phyloP scores from a whole-genome alignment of 1,140 invertebrate species.

The Lepidurus couesii region DNA sequence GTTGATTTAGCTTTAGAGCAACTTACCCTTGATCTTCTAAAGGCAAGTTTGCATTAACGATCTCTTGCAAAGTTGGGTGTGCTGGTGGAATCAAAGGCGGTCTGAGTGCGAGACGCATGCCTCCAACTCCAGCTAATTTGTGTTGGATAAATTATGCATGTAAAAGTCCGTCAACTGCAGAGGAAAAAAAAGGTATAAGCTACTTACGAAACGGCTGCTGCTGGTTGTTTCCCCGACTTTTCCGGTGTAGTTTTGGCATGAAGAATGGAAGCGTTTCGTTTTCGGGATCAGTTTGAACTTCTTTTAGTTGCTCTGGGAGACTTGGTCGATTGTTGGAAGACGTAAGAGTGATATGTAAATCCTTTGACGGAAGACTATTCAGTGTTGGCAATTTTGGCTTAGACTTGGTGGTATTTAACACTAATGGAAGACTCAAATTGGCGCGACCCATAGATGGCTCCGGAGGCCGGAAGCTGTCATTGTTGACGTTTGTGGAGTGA shows the following conservation, averaged over 20 bases:
- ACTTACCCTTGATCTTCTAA: conserved; percentile 20
- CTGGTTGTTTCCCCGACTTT: background rate
- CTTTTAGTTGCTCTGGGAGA: background rate
- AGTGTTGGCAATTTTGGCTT: conserved; percentile 10
- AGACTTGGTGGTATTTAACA: conserved; percentile 1
- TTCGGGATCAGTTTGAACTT: background rate
- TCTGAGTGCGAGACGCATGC: conserved; percentile 11
- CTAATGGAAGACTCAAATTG: conserved; percentile 29
- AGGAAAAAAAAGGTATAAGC: background rate
- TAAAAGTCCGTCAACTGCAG: background rate
- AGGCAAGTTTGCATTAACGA: background rate
- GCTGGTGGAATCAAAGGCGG: conserved; percentile 1
- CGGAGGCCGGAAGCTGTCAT: background rate
- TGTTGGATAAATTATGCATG: background rate
- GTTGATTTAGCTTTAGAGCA: background rate
- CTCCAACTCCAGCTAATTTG: background rate
- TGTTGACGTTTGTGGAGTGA: background rate
- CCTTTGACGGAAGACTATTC: conserved; percentile 11
- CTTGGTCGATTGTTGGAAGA: conserved; percentile 24
- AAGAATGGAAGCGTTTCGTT: background rate
- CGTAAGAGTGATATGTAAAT: conserved; percentile 19
- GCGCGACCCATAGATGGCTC: background rate
- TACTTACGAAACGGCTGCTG: conserved; percentile 2
- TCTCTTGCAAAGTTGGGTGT: background rate
- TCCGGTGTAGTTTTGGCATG: background rate